Conservation (phyloP, 1,140 invertebrate genomes). For the Drosophila murphyi region DNA sequence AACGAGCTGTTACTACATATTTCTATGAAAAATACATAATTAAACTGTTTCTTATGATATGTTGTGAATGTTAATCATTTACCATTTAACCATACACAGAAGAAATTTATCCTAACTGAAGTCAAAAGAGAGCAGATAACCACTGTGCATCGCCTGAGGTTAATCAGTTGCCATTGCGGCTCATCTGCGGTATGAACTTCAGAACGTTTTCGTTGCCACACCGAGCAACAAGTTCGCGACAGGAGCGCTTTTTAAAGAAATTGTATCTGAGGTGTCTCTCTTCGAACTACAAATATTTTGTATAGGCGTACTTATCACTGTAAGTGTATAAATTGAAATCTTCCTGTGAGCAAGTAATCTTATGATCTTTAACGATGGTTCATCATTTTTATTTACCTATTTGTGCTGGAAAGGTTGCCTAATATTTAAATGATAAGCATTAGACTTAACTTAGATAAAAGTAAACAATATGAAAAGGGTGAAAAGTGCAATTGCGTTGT, state of each 20-base stretch:
- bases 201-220: conserved; percentile 23
- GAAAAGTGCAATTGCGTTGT: no score
- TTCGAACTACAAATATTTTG: neutral
- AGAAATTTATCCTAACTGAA: no score
- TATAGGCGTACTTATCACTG: neutral
- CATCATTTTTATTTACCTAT: neutral
- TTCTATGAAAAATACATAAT: no score
- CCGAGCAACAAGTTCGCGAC: conserved; percentile 39
- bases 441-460: no score
- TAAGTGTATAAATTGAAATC: conserved; percentile 1
- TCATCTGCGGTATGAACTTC: conserved; percentile 4
- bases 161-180: neutral
- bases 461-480: no score
- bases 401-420: neutral
- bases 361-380: neutral
- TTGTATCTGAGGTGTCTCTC: neutral
- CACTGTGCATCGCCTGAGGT: conserved; percentile 11
- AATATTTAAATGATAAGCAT: no score
- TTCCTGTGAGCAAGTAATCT: neutral
- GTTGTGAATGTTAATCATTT: no score
- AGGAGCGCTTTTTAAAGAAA: neutral
- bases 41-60: neutral
- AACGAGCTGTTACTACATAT: no score
- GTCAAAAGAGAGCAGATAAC: neutral
- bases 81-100: no score